Evolutionary conservation across 1,140 invertebrate genomes (phyloP).

Genomic region (Ceratitis capitata): DNA sequence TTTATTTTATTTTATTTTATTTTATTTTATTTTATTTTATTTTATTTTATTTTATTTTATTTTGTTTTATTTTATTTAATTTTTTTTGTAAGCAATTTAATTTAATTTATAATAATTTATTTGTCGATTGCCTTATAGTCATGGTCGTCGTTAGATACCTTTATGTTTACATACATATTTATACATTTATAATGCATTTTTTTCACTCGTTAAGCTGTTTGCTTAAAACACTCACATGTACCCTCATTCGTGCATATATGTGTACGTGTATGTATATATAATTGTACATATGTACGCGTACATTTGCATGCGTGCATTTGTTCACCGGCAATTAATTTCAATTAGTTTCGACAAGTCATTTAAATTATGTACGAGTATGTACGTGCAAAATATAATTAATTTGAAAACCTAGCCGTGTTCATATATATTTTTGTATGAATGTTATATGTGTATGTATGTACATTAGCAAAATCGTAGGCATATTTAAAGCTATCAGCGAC

Average conservation of each 20-base stretch:
- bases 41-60: too few relatives aligned
- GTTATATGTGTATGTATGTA: not conserved
- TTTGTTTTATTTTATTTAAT: too few relatives aligned
- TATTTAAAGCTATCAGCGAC: not conserved
- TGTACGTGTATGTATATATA: not conserved
- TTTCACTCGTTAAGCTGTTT: not conserved
- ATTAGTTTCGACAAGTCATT: conserved; percentile 31
- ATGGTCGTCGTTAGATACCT: too few relatives aligned
- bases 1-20: too few relatives aligned
- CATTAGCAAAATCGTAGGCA: too few relatives aligned
- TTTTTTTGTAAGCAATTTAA: too few relatives aligned
- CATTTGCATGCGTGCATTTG: not conserved
- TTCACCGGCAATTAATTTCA: conserved; percentile 27
- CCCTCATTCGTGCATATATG: too few relatives aligned
- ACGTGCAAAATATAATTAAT: conserved; percentile 34
- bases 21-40: too few relatives aligned
- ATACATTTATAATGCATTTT: not conserved
- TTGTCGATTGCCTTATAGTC: too few relatives aligned
- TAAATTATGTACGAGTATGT: conserved; percentile 33
- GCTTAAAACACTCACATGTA: not conserved
- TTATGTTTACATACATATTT: not conserved
- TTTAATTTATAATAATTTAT: too few relatives aligned
- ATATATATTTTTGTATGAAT: not conserved
- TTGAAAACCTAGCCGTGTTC: not conserved
- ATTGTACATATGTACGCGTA: not conserved